These are phyloP conservation scores for Poeciliopsis prolifica DNA, from an alignment of 2,113 vertebrate genomes.

Conservation along the genomic window DNA sequence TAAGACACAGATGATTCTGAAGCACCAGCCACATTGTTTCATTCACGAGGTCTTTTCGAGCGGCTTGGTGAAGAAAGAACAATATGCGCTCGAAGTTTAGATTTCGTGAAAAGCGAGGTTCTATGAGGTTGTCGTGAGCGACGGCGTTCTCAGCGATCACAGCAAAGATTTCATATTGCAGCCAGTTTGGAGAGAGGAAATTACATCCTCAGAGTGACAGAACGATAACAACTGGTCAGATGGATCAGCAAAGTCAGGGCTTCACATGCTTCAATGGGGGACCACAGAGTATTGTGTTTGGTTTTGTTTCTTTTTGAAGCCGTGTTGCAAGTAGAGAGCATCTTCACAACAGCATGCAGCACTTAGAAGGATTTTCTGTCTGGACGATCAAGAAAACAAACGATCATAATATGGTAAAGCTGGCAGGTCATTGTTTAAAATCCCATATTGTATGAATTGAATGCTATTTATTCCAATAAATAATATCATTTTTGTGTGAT, in stretches of 20 bases:
- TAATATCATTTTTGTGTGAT: no score
- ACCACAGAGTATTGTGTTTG: not conserved
- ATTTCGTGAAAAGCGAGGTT: not conserved
- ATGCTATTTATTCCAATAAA: no score
- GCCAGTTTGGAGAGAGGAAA: not conserved
- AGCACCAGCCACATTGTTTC: conserved; percentile 68
- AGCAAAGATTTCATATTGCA: not conserved
- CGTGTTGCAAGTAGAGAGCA: not conserved
- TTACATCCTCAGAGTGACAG: not conserved
- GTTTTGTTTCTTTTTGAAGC: not conserved
- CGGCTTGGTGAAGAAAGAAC: not conserved
- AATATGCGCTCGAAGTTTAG: conserved; percentile 1
- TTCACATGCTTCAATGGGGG: not conserved
- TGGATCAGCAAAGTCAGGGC: not conserved
- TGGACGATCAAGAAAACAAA: not conserved
- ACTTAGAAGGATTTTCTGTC: not conserved
- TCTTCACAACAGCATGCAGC: not conserved
- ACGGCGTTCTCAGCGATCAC: not conserved
- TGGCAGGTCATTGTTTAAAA: not conserved
- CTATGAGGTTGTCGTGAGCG: not conserved
- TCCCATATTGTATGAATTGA: not conserved
- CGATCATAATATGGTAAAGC: not conserved
- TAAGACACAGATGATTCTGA: conserved; percentile 80
- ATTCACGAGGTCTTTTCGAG: conserved; percentile 45
- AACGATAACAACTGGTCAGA: not conserved